Base-by-base conservation (phyloP, 2,797 vertebrate species). In the Scolopax rusticola region DNA sequence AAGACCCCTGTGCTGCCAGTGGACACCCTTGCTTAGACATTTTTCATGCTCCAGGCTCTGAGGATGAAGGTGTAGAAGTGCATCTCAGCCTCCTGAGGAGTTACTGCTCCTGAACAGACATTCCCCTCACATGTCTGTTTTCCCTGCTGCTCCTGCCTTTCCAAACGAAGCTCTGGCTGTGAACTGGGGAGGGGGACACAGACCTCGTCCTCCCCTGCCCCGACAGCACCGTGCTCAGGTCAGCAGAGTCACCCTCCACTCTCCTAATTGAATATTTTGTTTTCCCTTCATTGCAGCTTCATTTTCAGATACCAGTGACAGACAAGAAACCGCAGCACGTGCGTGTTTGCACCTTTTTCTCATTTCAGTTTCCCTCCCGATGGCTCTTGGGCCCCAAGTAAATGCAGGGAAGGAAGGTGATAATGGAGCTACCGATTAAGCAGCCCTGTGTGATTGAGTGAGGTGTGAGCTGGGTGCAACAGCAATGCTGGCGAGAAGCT, bases 391-490 rank as follows among this genome's bases (percentile, higher is more conserved):
- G 57, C 79, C 74, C 5, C 0, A 33, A 61, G 43, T 82, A 67
- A 68, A 40, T 5, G 45, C 11, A 51, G n/a, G 20, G 16, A 23
- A 45, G 56, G 27, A 56, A 63, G n/a, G 76, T 75, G 87, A 77
- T 93, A 95, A 93, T 71, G 56, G 59, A 94, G 61, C 60, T 91
- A 21, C 20, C 2, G 74, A 68, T 81, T 47, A 92, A 36, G 68
- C 51, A 69, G 50, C 77, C 84, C 69, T 38, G 28, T 33, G n/a
- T 84, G 85, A 87, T 25, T 60, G 83, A 79, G 86, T 68, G 84
- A 75, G 77, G 70, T 61, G 27, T 1, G 47, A 38, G 75, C 71
- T 83, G 73, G 40, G 59, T 36, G 56, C 45, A 93, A 33, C 50
- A 63, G 53, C 69, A 2, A 3, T 1, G 84, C 85, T 53, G 50